Evolutionary conservation across 1,140 invertebrate species (phyloP), one percentile per base, ranked within the genome.

Genomic region (Brachionus angularis): DNA sequence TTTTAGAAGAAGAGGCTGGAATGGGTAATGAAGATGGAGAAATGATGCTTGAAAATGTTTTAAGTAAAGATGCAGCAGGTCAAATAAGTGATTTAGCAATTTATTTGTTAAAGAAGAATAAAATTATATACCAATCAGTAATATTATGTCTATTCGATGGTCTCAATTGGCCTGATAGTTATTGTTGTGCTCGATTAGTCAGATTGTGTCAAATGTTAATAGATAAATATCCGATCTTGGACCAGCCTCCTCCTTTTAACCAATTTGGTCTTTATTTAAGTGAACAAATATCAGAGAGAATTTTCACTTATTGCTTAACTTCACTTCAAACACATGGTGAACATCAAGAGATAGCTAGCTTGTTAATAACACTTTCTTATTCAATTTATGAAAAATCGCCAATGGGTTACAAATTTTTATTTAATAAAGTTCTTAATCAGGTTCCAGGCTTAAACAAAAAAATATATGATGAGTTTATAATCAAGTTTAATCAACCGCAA

Each of bases 81-180:
- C 42, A 67, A 18, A 67, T 50, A 50, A 67, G 42, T 23, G 62
- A 67, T n/a, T 23, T 67, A 18, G 47, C 62, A 4, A 46, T 67
- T 50, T 67, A 29, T 67, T 46, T 67, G 2, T 47, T 67, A 18
- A 34, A 67, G 36, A 47, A 33, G 1, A 67, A 47, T 33, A 46
- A 36, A 67, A 50, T 67, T 16, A 33, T 67, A 16, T 67, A 67
- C 8, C 62, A 67, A 33, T 47, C 42, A 10, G 29, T 16, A 1
- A 50, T 67, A 27, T 50, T 67, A 42, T 67, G 62, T 50, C n/a
- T 67, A 21, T 67, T 67, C 31, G 62, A 67, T 12, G 62, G 62
- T 12, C 18, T 67, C 2, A 67, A 50, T 21, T 67, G 62, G 62
- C 62, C 62, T 1, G 62, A 67, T 25, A 47, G 42, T 18, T 67